Conservation (phyloP, 2,797 vertebrate species). For the Hippocampus kuda region DNA sequence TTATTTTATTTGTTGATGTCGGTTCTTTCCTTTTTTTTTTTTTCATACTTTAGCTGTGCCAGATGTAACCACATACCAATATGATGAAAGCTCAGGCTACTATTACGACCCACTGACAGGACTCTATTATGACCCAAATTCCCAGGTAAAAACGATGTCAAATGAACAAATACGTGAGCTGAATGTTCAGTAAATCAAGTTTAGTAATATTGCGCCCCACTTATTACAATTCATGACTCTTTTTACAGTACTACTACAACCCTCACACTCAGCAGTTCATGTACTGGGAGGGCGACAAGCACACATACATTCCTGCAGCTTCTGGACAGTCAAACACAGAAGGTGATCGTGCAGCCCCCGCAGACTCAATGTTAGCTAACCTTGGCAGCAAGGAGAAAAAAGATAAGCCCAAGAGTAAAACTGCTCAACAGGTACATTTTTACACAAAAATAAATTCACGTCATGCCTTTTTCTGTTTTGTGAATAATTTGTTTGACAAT, state of each 20-base stretch:
- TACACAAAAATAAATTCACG: neutral
- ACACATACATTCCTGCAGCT: slow-evolving; percentile 73
- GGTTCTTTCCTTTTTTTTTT: neutral
- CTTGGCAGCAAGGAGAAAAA: slow-evolving; percentile 79
- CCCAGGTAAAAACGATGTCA: slow-evolving; percentile 66
- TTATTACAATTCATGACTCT: neutral
- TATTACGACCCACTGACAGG: slow-evolving; percentile 86
- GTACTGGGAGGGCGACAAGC: slow-evolving; percentile 85
- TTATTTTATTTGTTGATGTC: slow-evolving; percentile 1
- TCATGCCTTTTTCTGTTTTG: neutral
- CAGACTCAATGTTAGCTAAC: slow-evolving; percentile 39
- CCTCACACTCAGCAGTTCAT: slow-evolving; percentile 81
- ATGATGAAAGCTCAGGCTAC: slow-evolving; percentile 82
- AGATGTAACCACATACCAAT: slow-evolving; percentile 85
- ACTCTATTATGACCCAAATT: slow-evolving; percentile 85
- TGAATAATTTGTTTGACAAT: neutral
- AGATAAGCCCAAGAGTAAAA: slow-evolving; percentile 87
- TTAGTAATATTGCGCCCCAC: neutral
- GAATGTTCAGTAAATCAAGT: neutral
- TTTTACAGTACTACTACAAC: slow-evolving; percentile 81
- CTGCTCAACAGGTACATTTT: slow-evolving; percentile 78
- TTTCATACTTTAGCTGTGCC: slow-evolving; percentile 69
- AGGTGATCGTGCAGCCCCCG: slow-evolving; percentile 22
- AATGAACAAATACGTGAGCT: neutral
- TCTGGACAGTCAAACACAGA: slow-evolving; percentile 59